These are phyloP conservation scores for Penaeus japonicus DNA, from an alignment of 1,140 invertebrate genomes.

Conservation along the genomic window DNA sequence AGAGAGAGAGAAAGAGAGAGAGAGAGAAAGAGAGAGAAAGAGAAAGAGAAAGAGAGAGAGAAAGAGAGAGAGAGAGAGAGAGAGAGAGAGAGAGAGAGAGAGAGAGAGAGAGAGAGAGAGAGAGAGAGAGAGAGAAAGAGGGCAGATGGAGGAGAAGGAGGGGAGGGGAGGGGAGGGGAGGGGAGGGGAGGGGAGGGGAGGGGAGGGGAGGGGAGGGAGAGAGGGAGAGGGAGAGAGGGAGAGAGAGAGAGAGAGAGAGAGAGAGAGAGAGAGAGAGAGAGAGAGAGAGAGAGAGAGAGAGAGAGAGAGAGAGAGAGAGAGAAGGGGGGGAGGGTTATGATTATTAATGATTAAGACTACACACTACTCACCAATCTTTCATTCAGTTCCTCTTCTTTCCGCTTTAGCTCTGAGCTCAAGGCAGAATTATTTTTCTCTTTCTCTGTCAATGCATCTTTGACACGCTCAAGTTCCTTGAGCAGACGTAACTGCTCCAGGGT, in stretches of 20 bases:
- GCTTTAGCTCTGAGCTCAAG: not conserved
- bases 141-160: too few relatives aligned
- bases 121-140: not conserved
- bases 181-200: too few relatives aligned
- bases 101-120: slow-evolving; percentile 6
- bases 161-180: too few relatives aligned
- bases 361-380: not conserved
- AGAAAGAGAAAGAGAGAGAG: not conserved
- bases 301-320: too few relatives aligned
- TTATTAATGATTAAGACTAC: not conserved
- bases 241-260: too few relatives aligned
- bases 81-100: not conserved
- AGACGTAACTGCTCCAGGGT: not conserved
- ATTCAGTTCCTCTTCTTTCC: not conserved
- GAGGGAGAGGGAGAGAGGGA: too few relatives aligned
- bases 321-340: not conserved
- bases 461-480: not conserved
- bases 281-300: too few relatives aligned
- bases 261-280: too few relatives aligned
- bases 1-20: not conserved
- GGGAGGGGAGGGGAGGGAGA: too few relatives aligned
- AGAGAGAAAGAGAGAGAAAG: not conserved
- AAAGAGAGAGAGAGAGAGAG: not conserved
- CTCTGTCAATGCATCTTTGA: not conserved
- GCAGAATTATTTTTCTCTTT: not conserved